Evolutionary conservation across 1,140 invertebrate species (phyloP).

Genomic region (Adelges cooleyi): DNA sequence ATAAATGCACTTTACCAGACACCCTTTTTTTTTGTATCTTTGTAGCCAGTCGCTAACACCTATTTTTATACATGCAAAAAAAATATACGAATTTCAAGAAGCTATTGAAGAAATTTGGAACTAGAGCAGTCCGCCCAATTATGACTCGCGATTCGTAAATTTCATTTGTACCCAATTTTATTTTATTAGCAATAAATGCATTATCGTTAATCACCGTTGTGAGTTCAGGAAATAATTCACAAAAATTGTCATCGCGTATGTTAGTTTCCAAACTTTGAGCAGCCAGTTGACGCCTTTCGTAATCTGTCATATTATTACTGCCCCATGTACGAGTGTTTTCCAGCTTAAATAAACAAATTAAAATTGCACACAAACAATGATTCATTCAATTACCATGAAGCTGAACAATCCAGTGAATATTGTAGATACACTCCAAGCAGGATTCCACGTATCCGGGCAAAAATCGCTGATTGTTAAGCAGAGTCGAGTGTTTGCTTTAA

Average conservation of each 20-base stretch:
- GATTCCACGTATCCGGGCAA: slow-evolving; percentile 97
- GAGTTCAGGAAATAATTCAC: slow-evolving; percentile 78
- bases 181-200: not conserved
- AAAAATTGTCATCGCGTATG: slow-evolving; percentile 78
- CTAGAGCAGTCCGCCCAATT: too few relatives aligned
- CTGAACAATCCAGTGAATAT: slow-evolving; percentile 90
- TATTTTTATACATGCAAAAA: too few relatives aligned
- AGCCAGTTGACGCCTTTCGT: slow-evolving; percentile 77
- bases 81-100: too few relatives aligned
- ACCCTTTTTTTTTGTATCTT: too few relatives aligned
- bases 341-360: slow-evolving; percentile 45
- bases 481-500: slow-evolving; percentile 78
- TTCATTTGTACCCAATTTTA: not conserved
- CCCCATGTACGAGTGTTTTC: slow-evolving; percentile 92
- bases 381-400: slow-evolving; percentile 56
- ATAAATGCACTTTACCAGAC: too few relatives aligned
- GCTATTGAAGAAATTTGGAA: too few relatives aligned
- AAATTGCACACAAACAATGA: slow-evolving; percentile 8
- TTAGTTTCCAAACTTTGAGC: slow-evolving; percentile 82
- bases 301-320: slow-evolving; percentile 81
- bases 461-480: slow-evolving; percentile 96
- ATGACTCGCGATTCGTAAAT: too few relatives aligned
- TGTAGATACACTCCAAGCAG: slow-evolving; percentile 92
- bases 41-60: too few relatives aligned
- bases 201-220: slow-evolving; percentile 42